phyloP scores from a whole-genome alignment of 92 coral and sea anemone species.

The Parazoanthus atlanticus region DNA sequence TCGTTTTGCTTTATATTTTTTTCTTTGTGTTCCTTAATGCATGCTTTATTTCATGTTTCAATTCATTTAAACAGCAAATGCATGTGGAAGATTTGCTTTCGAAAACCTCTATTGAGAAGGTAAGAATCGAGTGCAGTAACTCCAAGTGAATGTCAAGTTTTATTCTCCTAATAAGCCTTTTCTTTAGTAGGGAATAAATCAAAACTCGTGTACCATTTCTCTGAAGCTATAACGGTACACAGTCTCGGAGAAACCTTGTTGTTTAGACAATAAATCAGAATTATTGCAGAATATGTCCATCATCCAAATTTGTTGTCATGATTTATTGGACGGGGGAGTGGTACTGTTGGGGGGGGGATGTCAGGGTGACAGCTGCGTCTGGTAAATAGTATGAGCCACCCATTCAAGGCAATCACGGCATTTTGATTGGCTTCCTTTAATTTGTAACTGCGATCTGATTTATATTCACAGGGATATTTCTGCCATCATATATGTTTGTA shows the following conservation, averaged over 20 bases:
- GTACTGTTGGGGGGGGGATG: not conserved
- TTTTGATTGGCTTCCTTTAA: no score
- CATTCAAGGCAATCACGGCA: no score
- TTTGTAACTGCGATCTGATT: not conserved
- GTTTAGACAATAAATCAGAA: not conserved
- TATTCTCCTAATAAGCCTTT: not conserved
- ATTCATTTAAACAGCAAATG: conserved; percentile 44
- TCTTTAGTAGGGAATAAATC: no score
- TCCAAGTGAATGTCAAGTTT: not conserved
- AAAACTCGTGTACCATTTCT: no score
- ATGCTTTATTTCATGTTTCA: conserved; percentile 41
- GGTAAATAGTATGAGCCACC: not conserved
- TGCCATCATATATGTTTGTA: not conserved
- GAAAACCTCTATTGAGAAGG: conserved; percentile 43
- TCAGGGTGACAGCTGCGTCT: not conserved
- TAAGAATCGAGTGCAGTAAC: not conserved
- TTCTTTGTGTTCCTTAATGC: conserved; percentile 28
- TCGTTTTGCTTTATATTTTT: not conserved
- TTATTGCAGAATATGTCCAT: not conserved
- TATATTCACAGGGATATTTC: not conserved
- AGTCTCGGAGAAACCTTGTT: no score
- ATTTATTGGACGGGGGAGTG: not conserved
- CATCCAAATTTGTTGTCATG: not conserved
- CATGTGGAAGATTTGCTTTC: conserved; percentile 47
- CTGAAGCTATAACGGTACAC: no score